Evolutionary conservation across 1,140 invertebrate genomes (phyloP), one percentile per base, ranked within the genome.

Genomic region (Leptinotarsa undecemlineata): DNA sequence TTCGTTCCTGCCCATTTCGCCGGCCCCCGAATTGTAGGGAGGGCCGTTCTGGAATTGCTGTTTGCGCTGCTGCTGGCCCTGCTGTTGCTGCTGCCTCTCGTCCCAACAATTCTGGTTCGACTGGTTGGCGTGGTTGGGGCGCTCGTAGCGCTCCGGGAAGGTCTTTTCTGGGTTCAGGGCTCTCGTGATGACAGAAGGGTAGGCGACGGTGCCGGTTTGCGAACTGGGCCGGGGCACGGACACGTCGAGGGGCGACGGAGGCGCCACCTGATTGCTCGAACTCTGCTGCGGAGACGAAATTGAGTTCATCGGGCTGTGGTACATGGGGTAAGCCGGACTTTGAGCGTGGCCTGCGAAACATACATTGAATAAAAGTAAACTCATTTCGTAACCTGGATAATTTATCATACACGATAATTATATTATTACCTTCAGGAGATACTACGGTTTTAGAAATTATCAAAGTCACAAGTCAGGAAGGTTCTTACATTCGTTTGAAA

Each of bases 291-390:
- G 91, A 17, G 91, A 92, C 63, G 91, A 91, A 64, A 85, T 85
- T 3, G 90, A 90, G 77, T 91, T 90, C 90, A 93, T 91, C 11
- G 92, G 91, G 85, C 91, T 92, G 82, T 92, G 91, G 83, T 93
- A 93, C 88, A 92, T 88, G 13, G 92, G 91, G 86, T 93, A 93
- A 20, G 90, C 91, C 21, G 92, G 91, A 86, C 91, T 92, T 73
- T 90, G 91, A 3, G 91, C 91, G 82, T 92, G 91, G 51, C 90
- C 90, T 26, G 91, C 14, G 60, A 5, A 71, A 21, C 33, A 33
- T 33, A 33, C 8, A 11, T 33, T 11, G 0, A 11, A 42, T 11
- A 11, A 11, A 8, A 42, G 11, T 42, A 42, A 42, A 33, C 26
- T 33, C 6, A 0, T 26, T 26, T 26, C 1, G 1, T 6, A 33